Evolutionary conservation across 2,888 invertebrate genomes (phyloP), one percentile per base, ranked within the genome.

Genomic region (Entomobrya multifasciata): DNA sequence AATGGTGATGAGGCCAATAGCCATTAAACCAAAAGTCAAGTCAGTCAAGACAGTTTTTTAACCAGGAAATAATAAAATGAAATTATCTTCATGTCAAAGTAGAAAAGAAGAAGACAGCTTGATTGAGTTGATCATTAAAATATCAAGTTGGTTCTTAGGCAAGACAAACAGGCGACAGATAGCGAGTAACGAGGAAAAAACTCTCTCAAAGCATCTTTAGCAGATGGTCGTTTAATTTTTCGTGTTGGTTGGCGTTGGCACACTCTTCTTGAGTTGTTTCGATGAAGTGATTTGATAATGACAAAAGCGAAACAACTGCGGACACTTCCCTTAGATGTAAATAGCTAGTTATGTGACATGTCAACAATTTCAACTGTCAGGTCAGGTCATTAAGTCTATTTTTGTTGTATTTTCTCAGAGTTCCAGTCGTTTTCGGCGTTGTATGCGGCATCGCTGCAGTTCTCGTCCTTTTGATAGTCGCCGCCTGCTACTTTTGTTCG

Each of bases 401-500:
- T n/a, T n/a, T n/a, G n/a, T 17, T 57, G 13, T 6, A 17, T 57
- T 65, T 30, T 90, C 89, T 1, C 91, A 93, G 93, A 81, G 89
- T 92, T 82, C 91, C 92, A 13, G 90, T 92, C 49, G 85, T 92
- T n/a, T 89, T 92, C 78, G 92, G 92, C n/a, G 91, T 92, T 11
- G 91, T 92, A n/a, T 90, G 92, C 17, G 93, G 92, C 22, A 91
- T 92, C 1, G 90, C 92, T 11, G 91, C 92, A 5, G 92, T 92
- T 49, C 87, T 92, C 17, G 88, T 92, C 49, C 88, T 92, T 77
- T 90, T 92, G 65, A 91, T 92, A 20, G 87, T 92, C 3, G 91
- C 92, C 27, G 91, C 92, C 77, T 93, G 92, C 89, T 91, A 92
- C 88, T 91, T 92, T 88, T 93, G 92, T 90, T 92, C 92, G 49